These are phyloP conservation scores for Oreochromis spilurus DNA, from an alignment of 2,113 vertebrate genomes.

Conservation along the genomic window DNA sequence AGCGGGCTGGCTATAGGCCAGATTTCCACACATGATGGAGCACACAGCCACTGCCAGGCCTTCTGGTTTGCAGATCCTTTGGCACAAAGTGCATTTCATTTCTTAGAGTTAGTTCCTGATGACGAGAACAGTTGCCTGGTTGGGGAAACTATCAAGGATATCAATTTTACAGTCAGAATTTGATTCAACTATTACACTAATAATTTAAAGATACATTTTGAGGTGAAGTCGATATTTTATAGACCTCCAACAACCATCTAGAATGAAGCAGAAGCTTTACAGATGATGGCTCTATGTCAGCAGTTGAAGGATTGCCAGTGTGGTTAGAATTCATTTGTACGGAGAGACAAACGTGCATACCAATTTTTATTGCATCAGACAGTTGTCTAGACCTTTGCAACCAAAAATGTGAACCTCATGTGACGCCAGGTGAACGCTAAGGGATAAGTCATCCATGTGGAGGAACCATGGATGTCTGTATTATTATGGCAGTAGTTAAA, in stretches of 20 bases:
- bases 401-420: background rate
- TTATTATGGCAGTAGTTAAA: background rate
- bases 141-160: background rate
- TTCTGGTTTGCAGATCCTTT: conserved; percentile 28
- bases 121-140: background rate
- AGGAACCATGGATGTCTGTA: background rate
- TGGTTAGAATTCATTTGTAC: background rate
- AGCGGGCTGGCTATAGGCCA: conserved; percentile 36
- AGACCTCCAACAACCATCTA: background rate
- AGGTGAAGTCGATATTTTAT: background rate
- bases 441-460: background rate
- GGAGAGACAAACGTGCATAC: background rate
- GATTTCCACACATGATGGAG: conserved; percentile 48
- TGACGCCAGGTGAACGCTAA: background rate
- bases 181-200: background rate
- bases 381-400: background rate
- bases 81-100: conserved; percentile 13
- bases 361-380: background rate
- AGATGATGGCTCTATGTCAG: background rate
- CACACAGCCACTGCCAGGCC: conserved; percentile 14
- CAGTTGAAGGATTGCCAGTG: background rate
- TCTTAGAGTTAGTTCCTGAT: background rate
- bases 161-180: background rate
- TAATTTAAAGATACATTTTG: background rate
- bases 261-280: background rate